Conservation (phyloP, 2,113 vertebrate genomes). For the Anseranas semipalmata region DNA sequence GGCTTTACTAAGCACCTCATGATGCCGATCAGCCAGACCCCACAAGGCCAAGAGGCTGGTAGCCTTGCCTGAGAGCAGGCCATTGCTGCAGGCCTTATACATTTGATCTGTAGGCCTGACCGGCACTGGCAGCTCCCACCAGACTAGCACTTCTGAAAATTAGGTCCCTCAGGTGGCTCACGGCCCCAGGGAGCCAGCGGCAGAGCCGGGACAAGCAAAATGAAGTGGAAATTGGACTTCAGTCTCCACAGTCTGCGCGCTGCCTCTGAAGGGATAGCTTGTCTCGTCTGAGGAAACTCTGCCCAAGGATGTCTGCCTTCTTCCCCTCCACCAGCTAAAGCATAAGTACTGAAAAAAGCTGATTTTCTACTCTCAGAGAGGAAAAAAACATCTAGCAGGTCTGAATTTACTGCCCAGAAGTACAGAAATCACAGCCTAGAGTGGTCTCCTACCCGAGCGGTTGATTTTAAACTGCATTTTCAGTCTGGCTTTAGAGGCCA, state of each 20-base stretch:
- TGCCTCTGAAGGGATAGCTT: neutral
- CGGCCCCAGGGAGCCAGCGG: neutral
- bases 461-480: neutral
- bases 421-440: neutral
- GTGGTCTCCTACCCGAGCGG: fast-evolving
- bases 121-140: fast-evolving
- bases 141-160: neutral
- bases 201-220: neutral
- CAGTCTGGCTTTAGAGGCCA: neutral
- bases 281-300: neutral
- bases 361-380: neutral
- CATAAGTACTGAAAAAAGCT: neutral
- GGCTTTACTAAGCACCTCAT: neutral
- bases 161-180: neutral
- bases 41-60: neutral
- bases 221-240: neutral
- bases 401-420: neutral
- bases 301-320: neutral
- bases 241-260: fast-evolving
- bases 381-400: neutral
- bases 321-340: neutral
- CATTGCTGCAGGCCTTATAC: fast-evolving
- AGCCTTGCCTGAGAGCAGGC: neutral
- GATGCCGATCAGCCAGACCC: fast-evolving
- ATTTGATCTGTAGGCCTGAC: fast-evolving